Conservation (phyloP, 2,797 vertebrate genomes). For the Pteronotus mesoamericanus region DNA sequence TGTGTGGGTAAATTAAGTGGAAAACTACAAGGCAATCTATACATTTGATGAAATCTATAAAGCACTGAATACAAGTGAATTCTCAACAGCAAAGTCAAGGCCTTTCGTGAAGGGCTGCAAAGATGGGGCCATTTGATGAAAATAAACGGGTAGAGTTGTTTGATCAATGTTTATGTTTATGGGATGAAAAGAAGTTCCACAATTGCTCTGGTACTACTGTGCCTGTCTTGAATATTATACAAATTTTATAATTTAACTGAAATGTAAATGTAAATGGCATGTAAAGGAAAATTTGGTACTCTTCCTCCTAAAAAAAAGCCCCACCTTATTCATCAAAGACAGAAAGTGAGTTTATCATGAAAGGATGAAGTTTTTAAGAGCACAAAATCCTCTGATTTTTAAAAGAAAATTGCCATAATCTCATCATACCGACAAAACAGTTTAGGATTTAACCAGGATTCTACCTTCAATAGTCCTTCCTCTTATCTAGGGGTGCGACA, state of each 20-base stretch:
- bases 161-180: not conserved
- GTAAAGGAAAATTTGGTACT: not conserved
- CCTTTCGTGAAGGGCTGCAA: not conserved
- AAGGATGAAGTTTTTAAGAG: not conserved
- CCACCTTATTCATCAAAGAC: not conserved
- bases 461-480: not conserved
- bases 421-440: not conserved
- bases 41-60: not conserved
- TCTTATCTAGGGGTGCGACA: not conserved
- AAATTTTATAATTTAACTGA: not conserved
- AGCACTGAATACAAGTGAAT: not conserved
- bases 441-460: not conserved
- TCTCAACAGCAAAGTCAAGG: not conserved
- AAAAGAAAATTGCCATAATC: not conserved
- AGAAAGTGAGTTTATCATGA: not conserved
- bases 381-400: not conserved
- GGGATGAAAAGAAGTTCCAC: not conserved
- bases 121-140: not conserved
- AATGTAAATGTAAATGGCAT: no score
- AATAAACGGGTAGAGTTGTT: not conserved
- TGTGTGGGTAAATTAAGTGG: not conserved
- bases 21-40: not conserved
- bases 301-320: not conserved
- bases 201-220: not conserved
- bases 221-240: not conserved